phyloP scores from a whole-genome alignment of 2,113 vertebrate genomes.

The Dromas ardeola region DNA sequence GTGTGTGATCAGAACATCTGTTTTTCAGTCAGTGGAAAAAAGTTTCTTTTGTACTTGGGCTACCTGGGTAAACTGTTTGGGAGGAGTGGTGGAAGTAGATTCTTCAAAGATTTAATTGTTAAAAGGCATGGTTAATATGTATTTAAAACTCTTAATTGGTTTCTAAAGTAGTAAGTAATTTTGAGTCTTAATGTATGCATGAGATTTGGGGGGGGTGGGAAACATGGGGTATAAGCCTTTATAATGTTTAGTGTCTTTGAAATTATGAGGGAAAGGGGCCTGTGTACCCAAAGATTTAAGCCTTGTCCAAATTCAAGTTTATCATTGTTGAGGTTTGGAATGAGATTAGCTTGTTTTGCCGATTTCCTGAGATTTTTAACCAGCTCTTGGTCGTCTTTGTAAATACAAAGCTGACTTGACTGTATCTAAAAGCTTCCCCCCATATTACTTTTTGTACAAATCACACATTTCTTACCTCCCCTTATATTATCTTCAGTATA shows the following conservation, averaged over 20 bases:
- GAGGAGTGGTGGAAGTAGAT: background rate
- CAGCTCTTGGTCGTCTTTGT: background rate
- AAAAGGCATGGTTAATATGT: slow-evolving; percentile 28
- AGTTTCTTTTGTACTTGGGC: background rate
- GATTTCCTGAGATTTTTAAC: background rate
- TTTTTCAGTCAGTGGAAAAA: background rate
- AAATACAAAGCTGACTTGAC: background rate
- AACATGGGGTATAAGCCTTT: background rate
- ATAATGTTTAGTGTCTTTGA: background rate
- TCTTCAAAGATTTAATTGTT: background rate
- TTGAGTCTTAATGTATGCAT: background rate
- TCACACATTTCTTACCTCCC: background rate
- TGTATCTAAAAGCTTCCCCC: background rate
- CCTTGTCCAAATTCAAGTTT: background rate
- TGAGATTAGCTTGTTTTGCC: background rate
- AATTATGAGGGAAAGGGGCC: background rate
- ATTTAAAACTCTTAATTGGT: background rate
- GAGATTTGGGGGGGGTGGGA: background rate
- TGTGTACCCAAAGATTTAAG: background rate
- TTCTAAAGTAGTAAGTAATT: background rate
- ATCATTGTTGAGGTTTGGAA: background rate
- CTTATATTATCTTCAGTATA: background rate
- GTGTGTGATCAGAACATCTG: background rate
- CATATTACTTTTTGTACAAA: fast-evolving
- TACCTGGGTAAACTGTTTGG: background rate